Conservation (phyloP, 2,888 invertebrate genomes). For the Drosophila rubida region DNA sequence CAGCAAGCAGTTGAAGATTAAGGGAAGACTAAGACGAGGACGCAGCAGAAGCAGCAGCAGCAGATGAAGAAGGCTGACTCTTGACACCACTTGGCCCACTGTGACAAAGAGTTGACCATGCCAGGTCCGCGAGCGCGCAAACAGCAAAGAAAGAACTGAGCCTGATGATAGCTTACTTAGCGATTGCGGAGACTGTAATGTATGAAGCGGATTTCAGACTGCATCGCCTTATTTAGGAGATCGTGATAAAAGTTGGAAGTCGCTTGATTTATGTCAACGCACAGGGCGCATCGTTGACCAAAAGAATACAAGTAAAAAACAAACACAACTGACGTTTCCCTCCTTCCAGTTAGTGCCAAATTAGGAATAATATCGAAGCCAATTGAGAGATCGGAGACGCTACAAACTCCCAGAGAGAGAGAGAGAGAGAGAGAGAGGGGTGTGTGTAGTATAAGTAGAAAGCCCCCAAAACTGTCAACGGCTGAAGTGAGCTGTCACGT, state of each 20-base stretch:
- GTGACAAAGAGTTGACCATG: conserved; percentile 55
- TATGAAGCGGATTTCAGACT: conserved; percentile 78
- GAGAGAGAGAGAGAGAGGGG: background rate
- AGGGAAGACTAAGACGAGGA: background rate
- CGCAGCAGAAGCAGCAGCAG: background rate
- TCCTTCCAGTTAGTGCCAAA: conserved; percentile 73
- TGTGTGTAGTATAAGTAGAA: conserved; percentile 50
- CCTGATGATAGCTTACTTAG: conserved; percentile 84
- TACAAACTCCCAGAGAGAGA: background rate
- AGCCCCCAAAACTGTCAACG: conserved; percentile 67
- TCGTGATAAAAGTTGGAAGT: conserved; percentile 85
- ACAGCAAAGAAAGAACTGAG: conserved; percentile 37
- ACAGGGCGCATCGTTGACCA: conserved; percentile 52
- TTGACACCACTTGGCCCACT: conserved; percentile 60
- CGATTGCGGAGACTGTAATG: conserved; percentile 71
- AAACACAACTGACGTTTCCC: background rate
- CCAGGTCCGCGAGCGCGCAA: background rate
- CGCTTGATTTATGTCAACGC: conserved; percentile 84
- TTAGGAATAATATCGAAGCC: conserved; percentile 79
- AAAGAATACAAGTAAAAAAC: conserved; percentile 5
- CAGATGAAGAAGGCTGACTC: conserved; percentile 54
- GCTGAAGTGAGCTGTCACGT: conserved; percentile 79
- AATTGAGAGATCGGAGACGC: conserved; percentile 57
- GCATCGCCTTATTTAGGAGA: conserved; percentile 84
- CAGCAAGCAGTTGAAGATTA: background rate